Percentiles rank a stretch among this genome's conserved stretches.
Evolutionary conservation across 1,140 invertebrate species (phyloP).

Genomic region (Zaprionus ghesquierei): DNA sequence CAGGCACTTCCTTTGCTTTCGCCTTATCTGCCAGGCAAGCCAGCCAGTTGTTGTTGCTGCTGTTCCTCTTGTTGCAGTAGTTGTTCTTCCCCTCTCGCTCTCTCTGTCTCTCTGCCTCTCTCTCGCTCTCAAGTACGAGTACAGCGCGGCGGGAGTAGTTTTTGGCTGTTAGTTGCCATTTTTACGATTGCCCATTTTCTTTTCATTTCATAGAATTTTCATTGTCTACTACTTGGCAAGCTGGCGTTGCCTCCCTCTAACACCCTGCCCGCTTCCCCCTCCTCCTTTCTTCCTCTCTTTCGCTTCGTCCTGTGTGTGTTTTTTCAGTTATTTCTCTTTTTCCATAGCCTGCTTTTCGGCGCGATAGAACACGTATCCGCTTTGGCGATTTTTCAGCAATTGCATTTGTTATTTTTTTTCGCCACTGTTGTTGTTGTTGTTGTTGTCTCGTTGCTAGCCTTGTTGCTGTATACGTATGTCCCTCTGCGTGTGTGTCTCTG

Average conservation of each 20-base stretch:
- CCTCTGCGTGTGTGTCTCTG: slow-evolving; percentile 14
- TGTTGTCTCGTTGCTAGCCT: slow-evolving; percentile 11
- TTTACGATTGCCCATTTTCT: slow-evolving; percentile 77
- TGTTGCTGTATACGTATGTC: slow-evolving; percentile 1
- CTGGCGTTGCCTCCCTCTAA: not conserved
- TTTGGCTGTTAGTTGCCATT: slow-evolving; percentile 69
- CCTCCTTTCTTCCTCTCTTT: not conserved
- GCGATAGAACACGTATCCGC: slow-evolving; percentile 74
- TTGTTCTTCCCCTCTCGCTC: slow-evolving; percentile 22
- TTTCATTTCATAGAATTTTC: slow-evolving; percentile 57
- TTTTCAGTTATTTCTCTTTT: slow-evolving; percentile 19
- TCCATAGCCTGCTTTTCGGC: slow-evolving; percentile 48
- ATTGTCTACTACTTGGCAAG: slow-evolving; percentile 48
- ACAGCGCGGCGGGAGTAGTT: slow-evolving; percentile 17
- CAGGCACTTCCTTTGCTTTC: slow-evolving; percentile 59
- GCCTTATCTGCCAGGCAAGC: slow-evolving; percentile 13
- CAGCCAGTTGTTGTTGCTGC: slow-evolving; percentile 21
- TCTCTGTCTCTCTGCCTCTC: slow-evolving; percentile 22
- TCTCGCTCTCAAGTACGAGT: not conserved
- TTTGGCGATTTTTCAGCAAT: slow-evolving; percentile 71
- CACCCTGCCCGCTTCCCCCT: not conserved
- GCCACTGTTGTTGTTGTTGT: slow-evolving; percentile 1
- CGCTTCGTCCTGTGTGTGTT: slow-evolving; percentile 1
- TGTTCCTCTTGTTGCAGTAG: slow-evolving; percentile 8
- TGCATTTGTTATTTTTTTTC: slow-evolving; percentile 60